Percentiles rank a stretch among this genome's conserved stretches.
These are phyloP conservation scores for Gasteruption jaculator DNA, from an alignment of 2,888 invertebrate species.

Conservation along the genomic window DNA sequence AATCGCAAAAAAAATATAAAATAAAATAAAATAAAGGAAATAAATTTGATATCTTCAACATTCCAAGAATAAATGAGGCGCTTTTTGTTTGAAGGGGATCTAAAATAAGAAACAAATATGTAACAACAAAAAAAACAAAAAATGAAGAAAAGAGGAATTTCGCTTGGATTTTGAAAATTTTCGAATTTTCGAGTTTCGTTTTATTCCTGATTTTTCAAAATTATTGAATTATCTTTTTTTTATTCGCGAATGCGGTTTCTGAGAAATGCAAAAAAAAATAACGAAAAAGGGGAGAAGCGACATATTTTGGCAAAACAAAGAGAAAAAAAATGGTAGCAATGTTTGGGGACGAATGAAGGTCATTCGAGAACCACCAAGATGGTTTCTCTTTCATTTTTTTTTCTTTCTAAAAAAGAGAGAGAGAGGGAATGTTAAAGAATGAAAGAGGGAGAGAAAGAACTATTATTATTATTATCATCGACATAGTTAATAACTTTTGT, in stretches of 20 bases:
- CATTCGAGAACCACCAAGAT: too few species aligned
- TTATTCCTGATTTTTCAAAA: constrained; percentile 26
- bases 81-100: constrained; percentile 12
- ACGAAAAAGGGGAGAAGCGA: constrained; percentile 7
- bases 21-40: constrained; percentile 9
- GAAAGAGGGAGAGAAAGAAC: too few species aligned
- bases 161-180: too few species aligned
- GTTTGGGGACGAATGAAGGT: too few species aligned
- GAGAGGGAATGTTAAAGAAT: too few species aligned
- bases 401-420: too few species aligned
- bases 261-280: constrained; percentile 8
- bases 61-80: constrained; percentile 20
- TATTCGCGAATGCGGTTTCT: constrained; percentile 37
- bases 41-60: constrained; percentile 16
- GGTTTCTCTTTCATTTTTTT: too few species aligned
- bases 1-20: constrained; percentile 8
- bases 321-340: too few species aligned
- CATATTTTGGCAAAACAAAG: too few species aligned
- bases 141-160: background rate
- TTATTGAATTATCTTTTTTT: constrained; percentile 39
- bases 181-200: constrained; percentile 30
- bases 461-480: too few species aligned
- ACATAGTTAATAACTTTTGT: too few species aligned
- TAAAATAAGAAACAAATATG: constrained; percentile 3
- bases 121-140: constrained; percentile 7